Evolutionary conservation across 2,888 invertebrate genomes (phyloP).

Genomic region (Eristalinus aeneus): DNA sequence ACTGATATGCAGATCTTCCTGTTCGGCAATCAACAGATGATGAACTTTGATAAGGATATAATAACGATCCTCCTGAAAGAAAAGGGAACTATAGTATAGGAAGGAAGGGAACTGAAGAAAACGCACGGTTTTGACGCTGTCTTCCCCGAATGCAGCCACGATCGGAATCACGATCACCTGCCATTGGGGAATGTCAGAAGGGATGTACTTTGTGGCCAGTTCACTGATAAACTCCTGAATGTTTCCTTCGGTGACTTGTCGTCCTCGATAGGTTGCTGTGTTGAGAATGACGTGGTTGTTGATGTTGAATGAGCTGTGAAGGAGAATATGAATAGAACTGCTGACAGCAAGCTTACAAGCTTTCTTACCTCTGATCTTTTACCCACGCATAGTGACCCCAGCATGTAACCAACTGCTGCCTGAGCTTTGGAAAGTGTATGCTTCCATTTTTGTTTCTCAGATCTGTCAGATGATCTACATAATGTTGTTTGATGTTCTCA

Average conservation of each 20-base stretch:
- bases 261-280: constrained; percentile 85
- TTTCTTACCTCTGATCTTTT: constrained; percentile 81
- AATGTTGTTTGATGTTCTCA: constrained; percentile 82
- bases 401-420: constrained; percentile 85
- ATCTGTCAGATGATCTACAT: constrained; percentile 82
- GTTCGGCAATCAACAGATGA: constrained; percentile 88
- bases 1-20: constrained; percentile 86
- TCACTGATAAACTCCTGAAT: constrained; percentile 91
- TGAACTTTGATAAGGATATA: constrained; percentile 88
- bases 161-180: constrained; percentile 88
- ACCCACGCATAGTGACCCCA: constrained; percentile 90
- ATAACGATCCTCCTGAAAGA: constrained; percentile 80
- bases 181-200: constrained; percentile 89
- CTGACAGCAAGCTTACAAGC: not conserved
- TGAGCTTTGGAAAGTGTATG: constrained; percentile 85
- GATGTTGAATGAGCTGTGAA: constrained; percentile 80
- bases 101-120: not conserved
- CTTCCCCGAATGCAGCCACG: constrained; percentile 35
- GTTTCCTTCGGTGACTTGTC: constrained; percentile 86
- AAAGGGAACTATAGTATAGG: not conserved
- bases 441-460: constrained; percentile 83
- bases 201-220: constrained; percentile 88
- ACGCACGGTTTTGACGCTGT: constrained; percentile 59
- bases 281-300: constrained; percentile 87
- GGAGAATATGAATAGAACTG: not conserved